Evolutionary conservation across 2,888 invertebrate species (phyloP), one percentile per base, ranked within the genome.

Genomic region (Megamerina dolium): DNA sequence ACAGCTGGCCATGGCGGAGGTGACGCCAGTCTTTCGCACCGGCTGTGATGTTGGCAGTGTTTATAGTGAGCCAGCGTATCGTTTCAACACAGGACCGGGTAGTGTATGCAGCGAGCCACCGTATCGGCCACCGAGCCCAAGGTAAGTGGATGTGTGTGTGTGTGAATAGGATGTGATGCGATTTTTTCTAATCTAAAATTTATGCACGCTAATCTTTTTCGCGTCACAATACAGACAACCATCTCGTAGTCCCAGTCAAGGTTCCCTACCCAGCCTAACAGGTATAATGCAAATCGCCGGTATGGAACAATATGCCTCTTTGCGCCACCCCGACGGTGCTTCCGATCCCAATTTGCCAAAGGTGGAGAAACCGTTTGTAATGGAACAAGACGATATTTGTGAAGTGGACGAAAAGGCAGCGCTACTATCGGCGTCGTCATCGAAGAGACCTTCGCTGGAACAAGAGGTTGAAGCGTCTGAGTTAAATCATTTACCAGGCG

Each of bases 311-410:
- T 79, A 81, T 61, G 85, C 87, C 26, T 82, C 84, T 47, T 69
- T 91, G 40, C 78, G 90, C 51, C 88, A 90, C 73, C 92, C 92
- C 5, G 93, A 93, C 60, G 92, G 92, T 35, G 91, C 93, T 38
- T 93, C 92, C 18, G 92, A 93, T 76, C 92, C 92, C 14, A 90
- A 91, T 74, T 75, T 93, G 47, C 70, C 66, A 12, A 68, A 68
- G 52, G 41, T 58, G 31, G 68, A 68, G 52, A 69, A 69, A 23
- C 52, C 66, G 0, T 67, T 68, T 50, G 58, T 63, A 10, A 46
- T 62, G 5, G 60, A 52, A 48, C 55, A 58, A 45, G 60, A 68
- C 50, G 66, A 68, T 45, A 66, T 67, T 42, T 63, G 65, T 52
- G 64, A 74, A 56, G 56, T 62, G 12, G 64, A 70, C 49, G 64